Percentiles rank a stretch among this genome's conserved stretches.
Evolutionary conservation across 2,888 invertebrate genomes (phyloP).

Genomic region (Andrena marginata): DNA sequence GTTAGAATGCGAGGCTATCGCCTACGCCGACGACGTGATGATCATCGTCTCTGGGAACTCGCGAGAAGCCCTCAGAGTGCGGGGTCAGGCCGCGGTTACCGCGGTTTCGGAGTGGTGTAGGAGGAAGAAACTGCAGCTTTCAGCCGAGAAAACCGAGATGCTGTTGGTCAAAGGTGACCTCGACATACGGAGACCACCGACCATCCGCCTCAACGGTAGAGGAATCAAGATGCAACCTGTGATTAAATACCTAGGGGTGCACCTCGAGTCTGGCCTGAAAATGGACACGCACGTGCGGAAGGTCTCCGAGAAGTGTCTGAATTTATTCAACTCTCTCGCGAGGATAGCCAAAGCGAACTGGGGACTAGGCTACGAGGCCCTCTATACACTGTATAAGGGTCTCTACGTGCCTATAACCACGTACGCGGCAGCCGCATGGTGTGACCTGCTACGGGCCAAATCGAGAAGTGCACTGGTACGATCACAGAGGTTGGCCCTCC

Average conservation of each 20-base stretch:
- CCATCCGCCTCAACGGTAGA: background rate
- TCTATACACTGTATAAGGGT: background rate
- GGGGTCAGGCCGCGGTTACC: background rate
- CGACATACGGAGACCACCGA: background rate
- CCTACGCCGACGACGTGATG: background rate
- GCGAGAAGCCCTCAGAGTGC: too few relatives aligned
- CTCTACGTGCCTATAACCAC: background rate
- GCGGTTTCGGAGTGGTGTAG: too few relatives aligned
- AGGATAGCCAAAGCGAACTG: too few relatives aligned
- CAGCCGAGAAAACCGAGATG: background rate
- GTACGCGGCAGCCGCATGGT: too few relatives aligned
- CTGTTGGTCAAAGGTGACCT: background rate
- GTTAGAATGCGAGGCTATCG: background rate
- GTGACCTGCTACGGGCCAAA: too few relatives aligned
- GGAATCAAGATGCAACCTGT: background rate
- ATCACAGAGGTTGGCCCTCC: too few relatives aligned
- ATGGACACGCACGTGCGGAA: background rate
- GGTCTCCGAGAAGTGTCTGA: background rate
- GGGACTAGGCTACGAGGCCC: background rate
- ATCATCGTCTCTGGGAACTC: too few relatives aligned
- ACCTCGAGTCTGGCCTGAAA: too few relatives aligned
- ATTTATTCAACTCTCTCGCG: background rate
- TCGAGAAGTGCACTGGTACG: too few relatives aligned
- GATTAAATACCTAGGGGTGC: background rate
- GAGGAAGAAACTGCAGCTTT: background rate